These are phyloP conservation scores for Cricetomys ansorgei DNA, from an alignment of 2,113 vertebrate genomes.

Conservation along the genomic window DNA sequence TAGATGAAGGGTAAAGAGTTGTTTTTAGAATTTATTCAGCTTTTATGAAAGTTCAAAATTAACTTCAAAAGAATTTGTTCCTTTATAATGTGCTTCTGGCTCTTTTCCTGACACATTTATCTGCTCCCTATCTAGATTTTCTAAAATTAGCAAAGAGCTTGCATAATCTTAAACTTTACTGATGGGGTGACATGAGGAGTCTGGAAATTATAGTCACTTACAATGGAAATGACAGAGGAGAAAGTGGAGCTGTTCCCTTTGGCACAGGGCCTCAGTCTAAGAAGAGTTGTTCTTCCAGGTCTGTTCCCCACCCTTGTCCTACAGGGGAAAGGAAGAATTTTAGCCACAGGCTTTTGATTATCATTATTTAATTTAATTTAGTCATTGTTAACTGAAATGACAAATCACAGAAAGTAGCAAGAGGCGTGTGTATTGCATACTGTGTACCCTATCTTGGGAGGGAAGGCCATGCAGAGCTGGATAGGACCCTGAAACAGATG, in stretches of 20 bases:
- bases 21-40: neutral
- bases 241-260: neutral
- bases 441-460: neutral
- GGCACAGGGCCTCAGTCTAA: neutral
- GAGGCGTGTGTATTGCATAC: neutral
- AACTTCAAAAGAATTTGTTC: neutral
- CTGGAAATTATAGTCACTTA: neutral
- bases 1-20: neutral
- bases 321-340: neutral
- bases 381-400: constrained; percentile 6
- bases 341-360: constrained; percentile 20
- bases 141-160: neutral
- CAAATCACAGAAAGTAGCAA: neutral
- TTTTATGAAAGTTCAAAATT: constrained; percentile 46
- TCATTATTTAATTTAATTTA: constrained; percentile 54
- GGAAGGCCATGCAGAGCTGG: neutral
- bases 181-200: neutral
- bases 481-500: neutral
- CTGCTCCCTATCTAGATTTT: neutral
- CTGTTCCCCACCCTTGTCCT: neutral
- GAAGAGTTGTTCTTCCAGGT: neutral
- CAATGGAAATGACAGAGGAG: neutral
- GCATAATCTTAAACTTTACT: neutral
- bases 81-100: neutral
- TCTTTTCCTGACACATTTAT: neutral